Evolutionary conservation across 2,888 invertebrate species (phyloP), one percentile per base, ranked within the genome.

Genomic region (Epinotia ramella): DNA sequence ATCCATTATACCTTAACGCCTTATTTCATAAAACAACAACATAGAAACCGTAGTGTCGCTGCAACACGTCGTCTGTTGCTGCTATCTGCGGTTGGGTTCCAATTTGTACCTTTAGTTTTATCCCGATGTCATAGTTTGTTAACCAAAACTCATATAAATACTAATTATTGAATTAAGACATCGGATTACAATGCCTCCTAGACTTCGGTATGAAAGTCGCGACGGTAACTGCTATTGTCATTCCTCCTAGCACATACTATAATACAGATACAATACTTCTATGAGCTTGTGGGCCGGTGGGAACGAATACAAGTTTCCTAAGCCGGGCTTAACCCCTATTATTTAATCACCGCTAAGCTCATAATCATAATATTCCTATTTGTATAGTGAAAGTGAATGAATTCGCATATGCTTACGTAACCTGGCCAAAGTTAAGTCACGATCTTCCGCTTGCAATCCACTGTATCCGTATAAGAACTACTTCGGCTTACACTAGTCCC

Each of bases 381-480:
- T 71, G 71, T 28, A 57, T 46, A 67, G 74, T 63, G 77, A 77
- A 77, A 77, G 77, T 24, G 74, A 70, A 77, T 69, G 68, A 68
- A 74, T 71, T 72, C 76, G 76, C 76, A 67, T 76, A 76, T 63
- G 59, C 56, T 76, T 72, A 72, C 72, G 62, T 62, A 76, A 76
- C 71, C 67, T 28, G 56, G 5, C 56, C 76, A 46, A 53, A 74
- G 69, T 69, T 69, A 74, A 75, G 70, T 71, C 70, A 75, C 69
- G 69, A 66, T 65, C 44, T 33, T 66, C 40, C 49, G 74, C n/a
- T 46, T 69, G 69, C 69, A 63, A 20, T 44, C 7, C 56, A 57
- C 16, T 4, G 9, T 28, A 46, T 49, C 4, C 28, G 4, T 1
- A 28, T 72, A 72, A 24, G 13, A 46, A 12, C 24, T 59, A 33